A percentile compares a stretch with the other conserved stretches of the same genome.
These are phyloP conservation scores for Phyllotreta striolata DNA, from an alignment of 2,888 invertebrate genomes.

Conservation along the genomic window DNA sequence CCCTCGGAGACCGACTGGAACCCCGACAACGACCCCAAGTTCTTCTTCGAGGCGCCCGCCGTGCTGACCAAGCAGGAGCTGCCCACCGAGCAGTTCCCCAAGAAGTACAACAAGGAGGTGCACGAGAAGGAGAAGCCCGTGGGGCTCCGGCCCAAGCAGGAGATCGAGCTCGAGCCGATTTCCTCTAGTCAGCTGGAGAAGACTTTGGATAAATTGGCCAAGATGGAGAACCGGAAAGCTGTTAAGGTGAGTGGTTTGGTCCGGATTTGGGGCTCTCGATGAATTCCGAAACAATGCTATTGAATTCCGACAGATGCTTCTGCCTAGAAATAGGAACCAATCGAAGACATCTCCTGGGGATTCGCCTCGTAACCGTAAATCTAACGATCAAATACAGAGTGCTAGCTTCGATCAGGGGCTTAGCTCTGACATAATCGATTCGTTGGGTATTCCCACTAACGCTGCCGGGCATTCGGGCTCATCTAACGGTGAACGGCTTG, in stretches of 20 bases:
- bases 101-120: slow-evolving; percentile 66
- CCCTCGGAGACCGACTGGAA: slow-evolving; percentile 60
- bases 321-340: slow-evolving; percentile 4
- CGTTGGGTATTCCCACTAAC: slow-evolving; percentile 47
- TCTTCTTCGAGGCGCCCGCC: slow-evolving; percentile 59
- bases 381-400: slow-evolving; percentile 33
- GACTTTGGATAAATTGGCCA: slow-evolving; percentile 60
- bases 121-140: slow-evolving; percentile 57
- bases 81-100: slow-evolving; percentile 67
- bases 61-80: slow-evolving; percentile 57
- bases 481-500: slow-evolving; percentile 65
- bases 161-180: slow-evolving; percentile 60
- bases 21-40: slow-evolving; percentile 57
- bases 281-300: background rate
- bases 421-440: slow-evolving; percentile 50
- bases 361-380: slow-evolving; percentile 28
- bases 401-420: slow-evolving; percentile 45
- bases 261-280: too few species aligned
- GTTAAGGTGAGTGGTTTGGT: slow-evolving; percentile 43
- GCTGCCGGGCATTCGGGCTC: slow-evolving; percentile 43
- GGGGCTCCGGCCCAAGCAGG: slow-evolving; percentile 60
- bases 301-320: background rate
- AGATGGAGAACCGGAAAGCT: slow-evolving; percentile 65
- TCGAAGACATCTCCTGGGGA: background rate
- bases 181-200: slow-evolving; percentile 57